Percentiles rank a stretch among this genome's conserved stretches.
Conservation (phyloP, 2,888 invertebrate species). For the Machimus atricapillus region DNA sequence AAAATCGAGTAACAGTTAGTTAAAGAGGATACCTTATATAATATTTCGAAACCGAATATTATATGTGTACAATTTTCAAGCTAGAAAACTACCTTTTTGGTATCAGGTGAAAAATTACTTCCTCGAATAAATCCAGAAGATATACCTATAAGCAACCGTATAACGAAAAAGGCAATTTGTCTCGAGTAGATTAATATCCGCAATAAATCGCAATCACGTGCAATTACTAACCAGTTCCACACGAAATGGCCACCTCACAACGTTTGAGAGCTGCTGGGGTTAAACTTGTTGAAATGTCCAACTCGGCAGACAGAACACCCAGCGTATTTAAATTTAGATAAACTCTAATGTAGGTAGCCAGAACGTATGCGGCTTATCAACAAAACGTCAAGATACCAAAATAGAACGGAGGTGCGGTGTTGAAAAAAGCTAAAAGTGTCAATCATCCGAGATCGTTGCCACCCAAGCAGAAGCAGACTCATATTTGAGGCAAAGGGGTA, state of each 20-base stretch:
- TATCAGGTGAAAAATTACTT: background rate
- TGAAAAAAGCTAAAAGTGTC: conserved; percentile 3
- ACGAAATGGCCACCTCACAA: background rate
- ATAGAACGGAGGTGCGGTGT: background rate
- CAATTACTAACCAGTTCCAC: background rate
- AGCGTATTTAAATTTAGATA: conserved; percentile 8
- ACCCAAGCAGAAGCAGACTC: background rate
- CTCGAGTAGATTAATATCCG: background rate
- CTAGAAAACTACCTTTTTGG: background rate
- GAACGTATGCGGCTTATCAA: conserved; percentile 5
- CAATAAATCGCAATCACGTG: background rate
- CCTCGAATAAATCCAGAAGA: background rate
- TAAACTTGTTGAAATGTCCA: background rate
- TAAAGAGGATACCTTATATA: background rate
- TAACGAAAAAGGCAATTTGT: background rate
- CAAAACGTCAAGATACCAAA: conserved; percentile 7
- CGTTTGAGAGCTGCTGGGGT: background rate
- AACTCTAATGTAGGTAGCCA: conserved; percentile 9
- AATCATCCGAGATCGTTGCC: background rate
- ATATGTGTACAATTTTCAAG: background rate
- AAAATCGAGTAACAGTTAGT: too few relatives aligned
- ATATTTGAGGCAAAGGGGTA: background rate
- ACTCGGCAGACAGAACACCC: background rate
- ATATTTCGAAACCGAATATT: background rate
- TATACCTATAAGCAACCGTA: background rate